Evolutionary conservation across 2,888 invertebrate species (phyloP), one percentile per base, ranked within the genome.

Genomic region (Heteropelma amictum): DNA sequence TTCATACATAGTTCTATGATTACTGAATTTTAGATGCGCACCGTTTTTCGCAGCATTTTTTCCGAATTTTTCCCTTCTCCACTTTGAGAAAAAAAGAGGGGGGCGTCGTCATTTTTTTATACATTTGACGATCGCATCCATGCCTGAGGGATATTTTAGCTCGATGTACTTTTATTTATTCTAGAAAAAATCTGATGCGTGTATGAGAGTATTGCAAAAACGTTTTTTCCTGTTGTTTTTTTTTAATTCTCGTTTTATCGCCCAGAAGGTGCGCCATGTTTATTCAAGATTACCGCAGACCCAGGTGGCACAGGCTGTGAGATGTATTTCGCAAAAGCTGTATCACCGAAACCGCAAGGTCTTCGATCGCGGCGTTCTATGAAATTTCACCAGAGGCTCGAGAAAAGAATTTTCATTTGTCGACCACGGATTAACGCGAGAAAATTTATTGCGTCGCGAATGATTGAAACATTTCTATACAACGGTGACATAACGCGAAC

Each of bases 241-340:
- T n/a, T n/a, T 33, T 54, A 2, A 17, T 35, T 45, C 26, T 5
- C 35, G 12, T 10, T 30, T 14, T 17, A 7, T 26, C 38, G 65
- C 35, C 40, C 65, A 61, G 38, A 45, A 54, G 53, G 33, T 19
- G 40, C 35, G 33, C 19, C 10, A n/a, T 21, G 21, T 53, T 28
- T n/a, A n/a, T n/a, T 40, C 17, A 21, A 28, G n/a, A 30, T 21
- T 14, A 28, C 54, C 17, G 33, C 61, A 58, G 64, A 58, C 51
- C 58, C 42, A 42, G 64, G 58, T 69, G 69, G 64, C 69, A 74
- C 64, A 63, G 67, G 30, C 23, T 8, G 35, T 33, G 42, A 53
- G 64, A 65, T 35, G 30, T 67, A 67, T 71, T 71, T 75, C 75
- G 75, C 71, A 75, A 75, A 68, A 71, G 49, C 49, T 70, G 38